Percentiles rank a stretch among this genome's conserved stretches.
Evolutionary conservation across 2,888 invertebrate genomes (phyloP).

Genomic region (Norana najaformis): DNA sequence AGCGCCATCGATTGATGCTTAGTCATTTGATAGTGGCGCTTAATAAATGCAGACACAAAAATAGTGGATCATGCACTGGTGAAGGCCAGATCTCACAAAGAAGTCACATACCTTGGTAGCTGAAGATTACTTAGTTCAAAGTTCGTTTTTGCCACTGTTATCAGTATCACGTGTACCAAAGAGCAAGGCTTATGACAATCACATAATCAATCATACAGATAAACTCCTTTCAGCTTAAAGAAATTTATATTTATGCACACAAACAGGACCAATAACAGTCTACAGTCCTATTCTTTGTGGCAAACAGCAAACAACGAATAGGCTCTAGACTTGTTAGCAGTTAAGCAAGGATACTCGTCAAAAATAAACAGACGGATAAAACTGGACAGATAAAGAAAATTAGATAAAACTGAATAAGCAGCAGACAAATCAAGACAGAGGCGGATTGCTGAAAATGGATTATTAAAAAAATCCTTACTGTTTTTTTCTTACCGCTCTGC

Average conservation of each 20-base stretch:
- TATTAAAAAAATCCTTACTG: background rate
- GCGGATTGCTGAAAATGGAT: background rate
- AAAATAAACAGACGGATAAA: background rate
- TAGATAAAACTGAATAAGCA: too few relatives aligned
- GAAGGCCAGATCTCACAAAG: too few relatives aligned
- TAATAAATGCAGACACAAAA: too few relatives aligned
- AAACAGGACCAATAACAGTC: too few relatives aligned
- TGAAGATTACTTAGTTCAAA: background rate
- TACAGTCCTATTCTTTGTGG: too few relatives aligned
- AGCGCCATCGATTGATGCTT: too few relatives aligned
- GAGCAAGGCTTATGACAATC: background rate
- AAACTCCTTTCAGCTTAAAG: background rate
- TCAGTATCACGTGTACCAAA: background rate
- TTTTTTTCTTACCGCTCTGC: background rate
- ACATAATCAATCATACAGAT: too few relatives aligned
- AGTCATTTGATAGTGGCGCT: too few relatives aligned
- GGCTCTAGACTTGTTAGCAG: background rate
- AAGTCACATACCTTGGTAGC: too few relatives aligned
- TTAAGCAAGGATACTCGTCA: too few relatives aligned
- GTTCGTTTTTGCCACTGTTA: background rate
- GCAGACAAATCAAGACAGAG: too few relatives aligned
- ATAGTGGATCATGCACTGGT: too few relatives aligned
- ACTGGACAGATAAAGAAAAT: background rate
- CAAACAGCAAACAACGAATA: background rate
- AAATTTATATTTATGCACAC: background rate